Conservation (phyloP, 1,140 invertebrate genomes). For the Phymastichus coffea region DNA sequence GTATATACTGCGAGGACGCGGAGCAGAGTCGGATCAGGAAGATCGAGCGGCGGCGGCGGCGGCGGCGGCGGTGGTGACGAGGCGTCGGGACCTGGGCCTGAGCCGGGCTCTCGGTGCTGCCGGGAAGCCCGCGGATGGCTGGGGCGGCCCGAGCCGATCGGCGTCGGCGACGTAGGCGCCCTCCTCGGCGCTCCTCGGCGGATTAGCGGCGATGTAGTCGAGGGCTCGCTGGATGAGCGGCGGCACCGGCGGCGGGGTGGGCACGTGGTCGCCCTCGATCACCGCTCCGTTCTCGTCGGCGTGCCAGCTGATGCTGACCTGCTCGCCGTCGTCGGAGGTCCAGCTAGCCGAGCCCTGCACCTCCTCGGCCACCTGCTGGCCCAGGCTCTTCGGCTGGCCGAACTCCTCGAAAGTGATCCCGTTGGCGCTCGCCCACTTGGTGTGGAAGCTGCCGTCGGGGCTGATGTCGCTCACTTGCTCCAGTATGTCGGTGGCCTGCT, state of each 20-base stretch:
- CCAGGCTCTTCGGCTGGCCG: conserved; percentile 52
- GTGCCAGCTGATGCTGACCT: conserved; percentile 53
- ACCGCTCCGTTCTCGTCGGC: conserved; percentile 61
- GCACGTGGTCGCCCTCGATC: conserved; percentile 54
- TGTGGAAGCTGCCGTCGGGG: conserved; percentile 42
- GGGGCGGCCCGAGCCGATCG: not conserved
- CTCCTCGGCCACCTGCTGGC: conserved; percentile 38
- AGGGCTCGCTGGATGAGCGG: conserved; percentile 41
- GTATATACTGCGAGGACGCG: too few species aligned
- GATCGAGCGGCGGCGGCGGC: too few species aligned
- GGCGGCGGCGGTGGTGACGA: too few species aligned
- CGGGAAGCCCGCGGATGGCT: too few species aligned
- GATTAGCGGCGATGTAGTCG: conserved; percentile 46
- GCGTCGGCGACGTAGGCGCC: conserved; percentile 19
- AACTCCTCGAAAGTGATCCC: conserved; percentile 46
- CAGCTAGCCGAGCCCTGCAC: conserved; percentile 52
- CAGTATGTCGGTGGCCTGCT: conserved; percentile 27
- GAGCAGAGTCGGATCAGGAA: too few species aligned
- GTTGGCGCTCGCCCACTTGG: conserved; percentile 50
- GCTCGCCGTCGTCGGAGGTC: conserved; percentile 55
- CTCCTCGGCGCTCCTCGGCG: conserved; percentile 40
- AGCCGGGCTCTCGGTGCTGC: not conserved
- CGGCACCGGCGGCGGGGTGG: conserved; percentile 52
- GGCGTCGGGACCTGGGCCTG: too few species aligned
- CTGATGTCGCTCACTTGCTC: conserved; percentile 34